Conservation (phyloP, 2,888 invertebrate species). For the Brachyptera putata region DNA sequence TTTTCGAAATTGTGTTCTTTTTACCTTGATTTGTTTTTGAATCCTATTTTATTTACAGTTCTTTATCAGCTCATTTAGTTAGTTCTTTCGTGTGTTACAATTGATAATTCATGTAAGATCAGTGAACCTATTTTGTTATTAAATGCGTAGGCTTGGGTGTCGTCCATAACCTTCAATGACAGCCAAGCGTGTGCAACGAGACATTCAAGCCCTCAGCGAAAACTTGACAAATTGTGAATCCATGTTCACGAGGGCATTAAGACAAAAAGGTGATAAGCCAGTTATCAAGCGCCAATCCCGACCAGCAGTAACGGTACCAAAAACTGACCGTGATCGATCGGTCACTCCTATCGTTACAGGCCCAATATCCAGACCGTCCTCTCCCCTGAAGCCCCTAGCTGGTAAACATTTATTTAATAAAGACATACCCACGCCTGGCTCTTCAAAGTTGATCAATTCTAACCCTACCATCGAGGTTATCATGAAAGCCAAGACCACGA, state of each 20-base stretch:
- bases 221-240: not conserved
- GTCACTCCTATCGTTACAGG: not conserved
- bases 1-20: too few species aligned
- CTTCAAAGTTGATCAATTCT: too few species aligned
- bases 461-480: not conserved
- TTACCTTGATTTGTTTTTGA: too few species aligned
- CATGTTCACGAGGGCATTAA: not conserved
- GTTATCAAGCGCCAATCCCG: not conserved
- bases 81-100: too few species aligned
- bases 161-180: not conserved
- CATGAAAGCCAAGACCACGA: not conserved
- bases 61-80: too few species aligned
- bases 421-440: not conserved
- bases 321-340: not conserved
- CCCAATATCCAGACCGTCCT: not conserved
- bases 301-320: not conserved
- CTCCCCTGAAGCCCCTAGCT: not conserved
- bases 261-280: not conserved
- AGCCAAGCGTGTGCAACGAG: not conserved
- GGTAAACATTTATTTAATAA: not conserved
- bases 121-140: not conserved
- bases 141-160: not conserved
- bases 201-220: not conserved
- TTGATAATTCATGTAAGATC: too few species aligned
- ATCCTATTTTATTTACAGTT: too few species aligned